A percentile compares a stretch with the other conserved stretches of the same genome.
phyloP scores from a whole-genome alignment of 2,888 invertebrate genomes.

The Spicauda simplicius region DNA sequence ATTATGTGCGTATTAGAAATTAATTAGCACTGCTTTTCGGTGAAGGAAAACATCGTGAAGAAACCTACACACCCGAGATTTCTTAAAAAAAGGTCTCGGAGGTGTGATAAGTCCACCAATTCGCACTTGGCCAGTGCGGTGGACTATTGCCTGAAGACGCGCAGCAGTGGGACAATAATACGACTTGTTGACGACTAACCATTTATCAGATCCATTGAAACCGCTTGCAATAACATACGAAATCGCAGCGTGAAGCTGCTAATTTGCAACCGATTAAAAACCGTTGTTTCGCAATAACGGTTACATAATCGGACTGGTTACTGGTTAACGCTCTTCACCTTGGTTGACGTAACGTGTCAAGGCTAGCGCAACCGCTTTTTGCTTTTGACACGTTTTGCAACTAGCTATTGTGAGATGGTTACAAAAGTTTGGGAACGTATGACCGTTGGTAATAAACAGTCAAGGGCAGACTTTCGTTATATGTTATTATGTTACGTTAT shows the following conservation, averaged over 20 bases:
- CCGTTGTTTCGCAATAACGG: conserved; percentile 16
- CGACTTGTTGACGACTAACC: no score
- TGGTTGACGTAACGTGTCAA: conserved; percentile 57
- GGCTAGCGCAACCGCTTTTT: conserved; percentile 43
- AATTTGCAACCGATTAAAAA: conserved; percentile 6
- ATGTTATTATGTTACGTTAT: no score
- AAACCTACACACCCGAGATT: no score
- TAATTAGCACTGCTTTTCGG: no score
- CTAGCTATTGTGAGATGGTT: conserved; percentile 32
- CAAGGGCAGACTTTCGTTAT: conserved; percentile 7
- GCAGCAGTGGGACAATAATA: no score
- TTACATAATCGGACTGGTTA: conserved; percentile 60
- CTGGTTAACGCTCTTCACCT: conserved; percentile 60
- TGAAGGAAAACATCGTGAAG: no score
- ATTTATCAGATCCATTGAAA: no score
- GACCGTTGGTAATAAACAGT: not conserved
- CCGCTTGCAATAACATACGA: not conserved
- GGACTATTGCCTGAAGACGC: no score
- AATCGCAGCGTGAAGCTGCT: not conserved
- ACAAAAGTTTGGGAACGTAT: conserved; percentile 28
- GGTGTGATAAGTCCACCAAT: no score
- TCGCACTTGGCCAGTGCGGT: no score
- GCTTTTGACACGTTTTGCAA: conserved; percentile 36
- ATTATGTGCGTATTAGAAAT: no score
- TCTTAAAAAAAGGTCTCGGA: no score